Conservation (phyloP, 2,113 vertebrate genomes). For the Conger conger region DNA sequence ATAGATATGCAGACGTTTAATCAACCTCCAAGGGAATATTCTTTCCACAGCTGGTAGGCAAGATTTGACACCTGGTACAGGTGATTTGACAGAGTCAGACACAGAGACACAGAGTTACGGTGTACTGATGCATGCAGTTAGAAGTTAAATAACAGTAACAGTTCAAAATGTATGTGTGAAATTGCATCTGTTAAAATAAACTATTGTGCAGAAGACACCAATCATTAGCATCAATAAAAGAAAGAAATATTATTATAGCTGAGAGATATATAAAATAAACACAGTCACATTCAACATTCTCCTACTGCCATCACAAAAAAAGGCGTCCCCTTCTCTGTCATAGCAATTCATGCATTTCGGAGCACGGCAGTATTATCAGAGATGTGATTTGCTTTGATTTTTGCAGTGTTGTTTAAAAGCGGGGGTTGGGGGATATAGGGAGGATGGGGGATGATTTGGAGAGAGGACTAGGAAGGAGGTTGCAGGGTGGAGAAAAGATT, state of each 20-base stretch:
- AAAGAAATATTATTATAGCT: constrained; percentile 10
- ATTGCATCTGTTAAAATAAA: not conserved
- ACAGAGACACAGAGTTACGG: not conserved
- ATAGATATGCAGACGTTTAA: not conserved
- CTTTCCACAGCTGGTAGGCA: not conserved
- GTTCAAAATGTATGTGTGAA: not conserved
- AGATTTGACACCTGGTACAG: not conserved
- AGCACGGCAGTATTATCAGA: constrained; percentile 67
- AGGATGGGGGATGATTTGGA: not conserved
- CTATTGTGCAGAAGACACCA: not conserved
- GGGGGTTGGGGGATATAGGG: not conserved
- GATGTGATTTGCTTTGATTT: constrained; percentile 69
- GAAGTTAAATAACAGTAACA: not conserved
- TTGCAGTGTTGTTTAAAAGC: constrained; percentile 57
- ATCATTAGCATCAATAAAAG: not conserved
- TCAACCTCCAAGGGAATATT: not conserved
- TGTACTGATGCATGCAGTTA: too few relatives aligned
- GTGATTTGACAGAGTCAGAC: not conserved
- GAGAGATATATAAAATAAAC: not conserved
- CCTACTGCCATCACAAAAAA: constrained; percentile 48
- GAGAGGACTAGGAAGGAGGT: constrained; percentile 25
- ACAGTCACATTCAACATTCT: not conserved
- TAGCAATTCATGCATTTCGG: constrained; percentile 66
- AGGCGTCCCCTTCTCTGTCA: constrained; percentile 54
- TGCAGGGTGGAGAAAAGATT: constrained; percentile 47